These are phyloP conservation scores for Dendroctonus valens DNA, from an alignment of 1,140 invertebrate species.

Conservation along the genomic window DNA sequence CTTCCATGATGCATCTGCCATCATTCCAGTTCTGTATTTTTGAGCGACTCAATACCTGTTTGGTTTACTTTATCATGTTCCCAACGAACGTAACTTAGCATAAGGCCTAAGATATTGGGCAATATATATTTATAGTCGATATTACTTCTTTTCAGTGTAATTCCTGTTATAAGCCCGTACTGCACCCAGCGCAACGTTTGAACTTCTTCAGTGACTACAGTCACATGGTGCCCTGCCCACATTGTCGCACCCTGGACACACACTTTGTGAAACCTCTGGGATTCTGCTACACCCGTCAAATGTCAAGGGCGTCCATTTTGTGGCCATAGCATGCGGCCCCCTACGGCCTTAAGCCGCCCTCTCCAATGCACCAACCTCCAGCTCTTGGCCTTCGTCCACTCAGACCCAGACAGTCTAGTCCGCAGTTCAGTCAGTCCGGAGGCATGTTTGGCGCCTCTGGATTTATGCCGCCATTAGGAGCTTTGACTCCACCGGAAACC, in stretches of 20 bases:
- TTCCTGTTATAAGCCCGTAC: constrained; percentile 80
- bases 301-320: constrained; percentile 66
- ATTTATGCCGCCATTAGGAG: constrained; percentile 18
- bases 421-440: constrained; percentile 15
- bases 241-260: constrained; percentile 85
- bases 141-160: constrained; percentile 70
- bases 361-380: constrained; percentile 4
- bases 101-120: too few species aligned
- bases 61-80: too few species aligned
- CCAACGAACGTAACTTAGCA: too few species aligned
- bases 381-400: background rate
- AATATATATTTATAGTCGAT: too few species aligned
- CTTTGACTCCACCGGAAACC: constrained; percentile 17
- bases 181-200: constrained; percentile 81
- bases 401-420: constrained; percentile 9
- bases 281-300: constrained; percentile 72
- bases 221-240: constrained; percentile 85
- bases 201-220: constrained; percentile 96
- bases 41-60: too few species aligned
- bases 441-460: constrained; percentile 14
- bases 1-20: too few species aligned
- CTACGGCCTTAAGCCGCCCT: constrained; percentile 57
- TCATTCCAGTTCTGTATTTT: too few species aligned
- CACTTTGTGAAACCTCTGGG: constrained; percentile 91
- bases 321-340: constrained; percentile 76